These are phyloP conservation scores for Andricus grossulariae DNA, from an alignment of 1,140 invertebrate species.

Conservation along the genomic window DNA sequence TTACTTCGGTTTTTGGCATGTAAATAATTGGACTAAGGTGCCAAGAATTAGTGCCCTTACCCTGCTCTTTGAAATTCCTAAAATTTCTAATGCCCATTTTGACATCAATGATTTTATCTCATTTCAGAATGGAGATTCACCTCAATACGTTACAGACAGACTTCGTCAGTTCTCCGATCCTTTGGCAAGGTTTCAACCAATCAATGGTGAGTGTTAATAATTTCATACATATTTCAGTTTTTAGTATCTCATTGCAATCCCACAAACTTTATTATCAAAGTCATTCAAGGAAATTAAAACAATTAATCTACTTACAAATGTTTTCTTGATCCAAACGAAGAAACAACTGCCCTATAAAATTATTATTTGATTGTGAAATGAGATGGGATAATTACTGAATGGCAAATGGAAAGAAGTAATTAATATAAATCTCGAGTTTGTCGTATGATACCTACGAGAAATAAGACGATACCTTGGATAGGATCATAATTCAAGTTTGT, in stretches of 20 bases:
- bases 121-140: slow-evolving; percentile 73
- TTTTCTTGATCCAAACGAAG: too few relatives aligned
- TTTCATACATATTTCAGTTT: neutral
- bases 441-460: neutral
- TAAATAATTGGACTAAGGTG: too few relatives aligned
- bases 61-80: too few relatives aligned
- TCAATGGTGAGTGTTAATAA: slow-evolving; percentile 73
- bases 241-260: neutral
- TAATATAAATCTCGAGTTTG: slow-evolving; percentile 4
- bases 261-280: too few relatives aligned
- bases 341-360: too few relatives aligned
- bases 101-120: slow-evolving; percentile 41
- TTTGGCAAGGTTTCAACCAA: slow-evolving; percentile 76
- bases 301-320: too few relatives aligned
- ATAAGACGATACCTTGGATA: neutral
- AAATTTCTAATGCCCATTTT: neutral
- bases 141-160: slow-evolving; percentile 75
- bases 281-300: too few relatives aligned
- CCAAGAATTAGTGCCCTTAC: too few relatives aligned
- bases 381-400: neutral
- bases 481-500: slow-evolving; percentile 4
- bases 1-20: too few relatives aligned
- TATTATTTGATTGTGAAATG: neutral
- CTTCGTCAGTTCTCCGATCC: slow-evolving; percentile 77
- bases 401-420: neutral